Evolutionary conservation across 2,888 invertebrate species (phyloP), one percentile per base, ranked within the genome.

Genomic region (Aricia artaxerxes): DNA sequence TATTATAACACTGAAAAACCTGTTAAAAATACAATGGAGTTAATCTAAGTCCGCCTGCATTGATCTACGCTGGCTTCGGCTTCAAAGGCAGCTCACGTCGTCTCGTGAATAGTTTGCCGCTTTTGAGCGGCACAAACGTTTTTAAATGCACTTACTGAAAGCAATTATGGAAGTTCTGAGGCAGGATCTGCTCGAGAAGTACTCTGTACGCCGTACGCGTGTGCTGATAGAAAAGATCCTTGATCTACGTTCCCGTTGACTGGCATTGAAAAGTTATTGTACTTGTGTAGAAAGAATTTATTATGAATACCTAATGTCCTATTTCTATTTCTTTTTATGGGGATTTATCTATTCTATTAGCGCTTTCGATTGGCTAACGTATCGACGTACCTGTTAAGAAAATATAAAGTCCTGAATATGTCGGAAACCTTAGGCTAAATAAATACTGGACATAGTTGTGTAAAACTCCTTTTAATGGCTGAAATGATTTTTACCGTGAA

Each of bases 161-260:
- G 82, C 80, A 81, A 79, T 80, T 80, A 81, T 78, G 79, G 80
- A 82, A 78, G 78, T 78, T 78, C 79, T 82, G 53, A 11, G n/a
- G 75, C 44, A 49, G 75, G 75, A 75, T 44, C 75, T 24, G 24
- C 31, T 75, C 31, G 75, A 75, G 75, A 75, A 75, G 44, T 49
- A 75, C 13, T 13, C 31, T 24, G 64, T 64, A 64, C 64, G 1
- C 64, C 2, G 9, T 44, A 49, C 49, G 49, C 49, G 64, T 64
- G 31, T 64, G 64, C 31, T 64, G 49, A 49, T 49, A 49, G 9
- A 49, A 49, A 11, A 49, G 49, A 49, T 49, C 11, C 2, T 64
- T 11, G 64, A 64, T 64, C 69, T 69, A 69, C 16, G 35, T 69
- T 11, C 64, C 24, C 35, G 24, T 38, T 69, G 35, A 69, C 35